These are phyloP conservation scores for Danaus melanippus DNA, from an alignment of 1,140 invertebrate genomes.

Conservation along the genomic window DNA sequence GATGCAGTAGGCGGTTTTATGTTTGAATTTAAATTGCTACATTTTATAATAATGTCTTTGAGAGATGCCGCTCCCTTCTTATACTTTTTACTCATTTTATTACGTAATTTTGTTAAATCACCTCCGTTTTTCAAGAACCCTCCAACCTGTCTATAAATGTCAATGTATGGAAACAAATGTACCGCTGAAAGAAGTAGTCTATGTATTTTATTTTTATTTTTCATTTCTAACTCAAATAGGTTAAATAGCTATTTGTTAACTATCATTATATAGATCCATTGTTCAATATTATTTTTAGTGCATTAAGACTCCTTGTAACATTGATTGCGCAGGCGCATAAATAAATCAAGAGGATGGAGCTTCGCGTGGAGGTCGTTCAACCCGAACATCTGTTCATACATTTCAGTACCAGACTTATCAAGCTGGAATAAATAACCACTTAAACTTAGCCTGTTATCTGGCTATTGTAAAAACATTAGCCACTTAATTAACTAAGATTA, in stretches of 20 bases:
- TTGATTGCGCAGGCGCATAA: slow-evolving; percentile 42
- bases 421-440: slow-evolving; percentile 38
- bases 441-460: slow-evolving; percentile 38
- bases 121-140: slow-evolving; percentile 38
- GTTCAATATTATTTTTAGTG: too few species aligned
- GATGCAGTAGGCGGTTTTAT: slow-evolving; percentile 28
- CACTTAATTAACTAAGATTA: too few species aligned
- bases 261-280: too few species aligned
- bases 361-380: slow-evolving; percentile 46
- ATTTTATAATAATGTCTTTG: slow-evolving; percentile 66
- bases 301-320: too few species aligned
- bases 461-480: slow-evolving; percentile 16
- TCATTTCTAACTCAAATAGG: too few species aligned
- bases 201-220: too few species aligned
- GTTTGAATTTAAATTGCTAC: slow-evolving; percentile 69
- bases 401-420: slow-evolving; percentile 55
- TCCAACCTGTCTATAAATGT: slow-evolving; percentile 39
- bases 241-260: too few species aligned
- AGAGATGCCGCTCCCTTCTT: slow-evolving; percentile 41
- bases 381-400: slow-evolving; percentile 65
- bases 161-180: slow-evolving; percentile 2
- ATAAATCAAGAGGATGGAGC: slow-evolving; percentile 42
- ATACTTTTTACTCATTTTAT: slow-evolving; percentile 58
- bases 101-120: slow-evolving; percentile 70
- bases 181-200: too few species aligned